A percentile compares a stretch with the other conserved stretches of the same genome.
These are phyloP conservation scores for Leptodactylus fallax DNA, from an alignment of 2,797 vertebrate species.

Conservation along the genomic window DNA sequence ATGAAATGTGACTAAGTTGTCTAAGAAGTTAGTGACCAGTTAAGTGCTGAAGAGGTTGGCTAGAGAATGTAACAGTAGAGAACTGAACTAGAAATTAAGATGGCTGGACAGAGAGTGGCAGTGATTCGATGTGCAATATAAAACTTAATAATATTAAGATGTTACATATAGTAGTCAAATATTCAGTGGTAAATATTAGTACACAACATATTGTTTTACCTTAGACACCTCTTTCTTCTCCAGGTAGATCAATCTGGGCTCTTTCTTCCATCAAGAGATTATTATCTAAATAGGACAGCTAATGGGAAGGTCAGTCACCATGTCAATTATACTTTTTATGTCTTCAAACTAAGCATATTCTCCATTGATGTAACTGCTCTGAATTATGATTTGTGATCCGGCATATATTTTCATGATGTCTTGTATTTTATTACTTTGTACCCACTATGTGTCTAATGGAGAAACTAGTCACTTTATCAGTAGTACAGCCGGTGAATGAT, in stretches of 20 bases:
- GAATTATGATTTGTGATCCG: neutral
- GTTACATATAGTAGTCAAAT: neutral
- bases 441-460: neutral
- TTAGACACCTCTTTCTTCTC: neutral
- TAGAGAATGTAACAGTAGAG: neutral
- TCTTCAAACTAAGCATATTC: neutral
- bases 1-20: no score
- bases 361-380: neutral
- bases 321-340: neutral
- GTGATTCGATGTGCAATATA: neutral
- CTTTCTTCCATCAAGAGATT: slow-evolving; percentile 94
- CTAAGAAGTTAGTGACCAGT: no score
- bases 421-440: neutral
- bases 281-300: slow-evolving; percentile 95
- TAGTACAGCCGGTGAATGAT: neutral
- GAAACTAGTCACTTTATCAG: neutral
- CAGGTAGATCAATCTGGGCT: slow-evolving; percentile 97
- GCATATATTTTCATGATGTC: neutral
- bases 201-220: neutral
- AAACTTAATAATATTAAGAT: neutral
- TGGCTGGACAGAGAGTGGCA: neutral
- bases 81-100: neutral
- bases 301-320: slow-evolving; percentile 89
- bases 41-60: neutral
- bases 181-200: neutral